Percentiles rank a stretch among this genome's conserved stretches.
These are phyloP conservation scores for Brenthis hecate DNA, from an alignment of 2,888 invertebrate genomes.

Conservation along the genomic window DNA sequence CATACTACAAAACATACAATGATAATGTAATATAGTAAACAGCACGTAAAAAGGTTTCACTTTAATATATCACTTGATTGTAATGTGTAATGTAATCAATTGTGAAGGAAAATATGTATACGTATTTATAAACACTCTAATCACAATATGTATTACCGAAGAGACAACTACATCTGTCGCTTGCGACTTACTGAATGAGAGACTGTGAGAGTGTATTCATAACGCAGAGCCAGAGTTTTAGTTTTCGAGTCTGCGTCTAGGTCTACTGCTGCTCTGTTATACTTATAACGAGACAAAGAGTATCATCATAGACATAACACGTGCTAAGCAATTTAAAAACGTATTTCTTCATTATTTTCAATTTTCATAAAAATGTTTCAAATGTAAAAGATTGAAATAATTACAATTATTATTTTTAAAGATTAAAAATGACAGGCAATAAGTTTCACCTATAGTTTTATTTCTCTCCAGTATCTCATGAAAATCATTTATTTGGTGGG, in stretches of 20 bases:
- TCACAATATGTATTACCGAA: constrained; percentile 18
- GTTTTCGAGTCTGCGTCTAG: constrained; percentile 24
- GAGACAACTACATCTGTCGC: constrained; percentile 53
- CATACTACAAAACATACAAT: constrained; percentile 23
- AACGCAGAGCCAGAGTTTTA: constrained; percentile 24
- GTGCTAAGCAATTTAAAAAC: neutral
- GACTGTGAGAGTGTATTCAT: constrained; percentile 25
- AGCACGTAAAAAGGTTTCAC: neutral
- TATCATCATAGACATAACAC: constrained; percentile 10
- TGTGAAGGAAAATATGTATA: neutral
- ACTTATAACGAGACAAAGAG: constrained; percentile 5
- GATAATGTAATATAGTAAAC: neutral
- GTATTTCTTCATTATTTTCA: neutral
- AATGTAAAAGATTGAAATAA: too few species aligned
- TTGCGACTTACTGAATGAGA: constrained; percentile 53
- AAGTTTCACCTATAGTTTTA: too few species aligned
- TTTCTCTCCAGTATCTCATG: too few species aligned
- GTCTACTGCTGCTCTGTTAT: neutral
- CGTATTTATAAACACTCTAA: constrained; percentile 27
- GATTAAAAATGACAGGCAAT: too few species aligned
- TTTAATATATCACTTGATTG: neutral
- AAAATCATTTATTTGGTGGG: too few species aligned
- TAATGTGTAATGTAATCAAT: constrained; percentile 1
- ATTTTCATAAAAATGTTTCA: neutral
- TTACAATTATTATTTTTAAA: too few species aligned